Conservation (phyloP, 2,113 vertebrate genomes). For the Mormoops blainvillei region DNA sequence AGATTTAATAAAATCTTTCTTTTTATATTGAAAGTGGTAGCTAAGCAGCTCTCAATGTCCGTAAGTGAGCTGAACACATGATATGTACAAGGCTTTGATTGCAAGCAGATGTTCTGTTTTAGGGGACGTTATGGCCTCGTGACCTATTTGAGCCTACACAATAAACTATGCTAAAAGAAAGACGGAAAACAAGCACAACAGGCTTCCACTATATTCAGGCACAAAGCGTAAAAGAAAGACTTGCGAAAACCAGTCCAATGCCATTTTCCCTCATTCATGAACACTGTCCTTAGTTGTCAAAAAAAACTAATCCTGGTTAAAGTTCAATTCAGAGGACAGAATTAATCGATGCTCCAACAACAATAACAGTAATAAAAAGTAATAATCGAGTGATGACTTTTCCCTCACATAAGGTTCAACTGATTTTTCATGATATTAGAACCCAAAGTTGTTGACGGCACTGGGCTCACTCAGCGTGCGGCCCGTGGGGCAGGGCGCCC, state of each 20-base stretch:
- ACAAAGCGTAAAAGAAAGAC: constrained; percentile 19
- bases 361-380: constrained; percentile 5
- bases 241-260: not conserved
- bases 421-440: not conserved
- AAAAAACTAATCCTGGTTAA: constrained; percentile 45
- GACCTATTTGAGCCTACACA: not conserved
- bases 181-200: not conserved
- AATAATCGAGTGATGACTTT: constrained; percentile 19
- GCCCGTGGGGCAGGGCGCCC: not conserved
- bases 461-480: not conserved
- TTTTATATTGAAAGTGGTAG: not conserved
- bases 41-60: not conserved
- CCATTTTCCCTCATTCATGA: constrained; percentile 12
- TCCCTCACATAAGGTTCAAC: not conserved
- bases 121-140: not conserved
- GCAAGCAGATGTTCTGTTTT: not conserved
- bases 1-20: not conserved
- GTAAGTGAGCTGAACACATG: not conserved
- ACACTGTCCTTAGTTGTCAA: not conserved
- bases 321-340: constrained; percentile 47
- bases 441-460: not conserved
- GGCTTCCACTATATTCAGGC: not conserved
- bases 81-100: not conserved
- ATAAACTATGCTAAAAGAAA: not conserved
- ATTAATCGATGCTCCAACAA: constrained; percentile 52